Percentiles rank a stretch among this genome's conserved stretches.
Evolutionary conservation across 2,113 vertebrate genomes (phyloP).

Genomic region (Sceloporus tristichus): DNA sequence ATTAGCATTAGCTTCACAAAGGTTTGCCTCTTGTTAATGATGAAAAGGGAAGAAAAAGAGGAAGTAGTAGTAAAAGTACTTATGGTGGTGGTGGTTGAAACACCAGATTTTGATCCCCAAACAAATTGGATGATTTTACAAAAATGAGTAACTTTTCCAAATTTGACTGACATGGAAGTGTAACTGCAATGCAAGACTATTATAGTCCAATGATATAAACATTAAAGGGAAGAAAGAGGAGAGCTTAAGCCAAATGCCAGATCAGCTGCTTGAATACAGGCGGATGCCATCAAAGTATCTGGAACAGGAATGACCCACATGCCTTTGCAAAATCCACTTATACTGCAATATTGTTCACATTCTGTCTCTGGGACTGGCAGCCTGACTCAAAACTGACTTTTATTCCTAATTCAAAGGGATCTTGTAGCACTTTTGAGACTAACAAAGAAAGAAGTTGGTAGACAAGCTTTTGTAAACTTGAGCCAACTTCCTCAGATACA

Average conservation of each 20-base stretch:
- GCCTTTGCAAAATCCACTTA: neutral
- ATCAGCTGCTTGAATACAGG: neutral
- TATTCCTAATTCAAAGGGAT: neutral
- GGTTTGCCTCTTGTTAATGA: slow-evolving; percentile 1
- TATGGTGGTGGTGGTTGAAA: neutral
- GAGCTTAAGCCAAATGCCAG: neutral
- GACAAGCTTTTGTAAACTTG: too few relatives aligned
- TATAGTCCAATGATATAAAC: slow-evolving; percentile 18
- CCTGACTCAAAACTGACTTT: neutral
- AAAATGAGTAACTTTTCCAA: neutral
- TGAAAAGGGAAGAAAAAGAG: neutral
- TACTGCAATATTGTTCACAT: neutral
- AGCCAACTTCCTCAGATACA: too few relatives aligned
- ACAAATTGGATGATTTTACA: neutral
- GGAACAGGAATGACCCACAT: neutral
- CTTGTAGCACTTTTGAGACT: too few relatives aligned
- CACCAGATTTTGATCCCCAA: slow-evolving; percentile 18
- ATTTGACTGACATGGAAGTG: neutral
- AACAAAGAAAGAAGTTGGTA: too few relatives aligned
- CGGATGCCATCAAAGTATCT: neutral
- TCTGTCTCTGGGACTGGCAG: neutral
- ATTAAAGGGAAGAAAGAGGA: neutral
- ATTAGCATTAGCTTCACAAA: slow-evolving; percentile 1
- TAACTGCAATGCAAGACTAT: neutral
- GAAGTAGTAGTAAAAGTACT: neutral